Evolutionary conservation across 2,797 vertebrate genomes (phyloP).

Genomic region (Malurus leucopterus): DNA sequence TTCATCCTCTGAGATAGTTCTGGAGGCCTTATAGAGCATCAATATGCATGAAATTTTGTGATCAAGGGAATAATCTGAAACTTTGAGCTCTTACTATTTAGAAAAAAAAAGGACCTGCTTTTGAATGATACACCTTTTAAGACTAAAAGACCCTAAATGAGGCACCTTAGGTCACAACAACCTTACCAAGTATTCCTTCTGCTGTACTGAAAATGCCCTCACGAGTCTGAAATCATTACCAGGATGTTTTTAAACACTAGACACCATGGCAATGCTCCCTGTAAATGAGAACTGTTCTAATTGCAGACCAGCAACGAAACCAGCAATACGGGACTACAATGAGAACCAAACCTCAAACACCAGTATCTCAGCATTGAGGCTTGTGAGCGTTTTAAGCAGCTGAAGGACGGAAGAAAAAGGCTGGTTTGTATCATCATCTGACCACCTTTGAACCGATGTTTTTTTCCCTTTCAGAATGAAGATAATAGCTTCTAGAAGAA

Average conservation of each 20-base stretch:
- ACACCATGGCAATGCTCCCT: background rate
- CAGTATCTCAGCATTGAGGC: background rate
- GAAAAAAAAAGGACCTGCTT: background rate
- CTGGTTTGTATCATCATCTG: background rate
- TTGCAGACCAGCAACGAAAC: background rate
- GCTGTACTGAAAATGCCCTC: background rate
- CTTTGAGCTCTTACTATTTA: background rate
- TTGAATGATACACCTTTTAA: background rate
- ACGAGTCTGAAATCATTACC: background rate
- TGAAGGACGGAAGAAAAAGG: background rate
- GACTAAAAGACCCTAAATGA: background rate
- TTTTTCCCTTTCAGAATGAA: background rate
- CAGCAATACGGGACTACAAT: background rate
- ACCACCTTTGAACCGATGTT: background rate
- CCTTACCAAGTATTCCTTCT: background rate
- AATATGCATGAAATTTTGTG: background rate
- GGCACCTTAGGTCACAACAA: background rate
- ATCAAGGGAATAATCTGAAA: background rate
- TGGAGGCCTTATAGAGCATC: background rate
- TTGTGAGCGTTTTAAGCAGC: background rate
- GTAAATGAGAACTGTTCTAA: background rate
- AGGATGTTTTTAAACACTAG: background rate
- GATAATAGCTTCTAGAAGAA: background rate
- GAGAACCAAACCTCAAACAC: background rate
- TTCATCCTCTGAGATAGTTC: background rate